Evolutionary conservation across 2,888 invertebrate species (phyloP), one percentile per base, ranked within the genome.

Genomic region (Leucophenga montana): DNA sequence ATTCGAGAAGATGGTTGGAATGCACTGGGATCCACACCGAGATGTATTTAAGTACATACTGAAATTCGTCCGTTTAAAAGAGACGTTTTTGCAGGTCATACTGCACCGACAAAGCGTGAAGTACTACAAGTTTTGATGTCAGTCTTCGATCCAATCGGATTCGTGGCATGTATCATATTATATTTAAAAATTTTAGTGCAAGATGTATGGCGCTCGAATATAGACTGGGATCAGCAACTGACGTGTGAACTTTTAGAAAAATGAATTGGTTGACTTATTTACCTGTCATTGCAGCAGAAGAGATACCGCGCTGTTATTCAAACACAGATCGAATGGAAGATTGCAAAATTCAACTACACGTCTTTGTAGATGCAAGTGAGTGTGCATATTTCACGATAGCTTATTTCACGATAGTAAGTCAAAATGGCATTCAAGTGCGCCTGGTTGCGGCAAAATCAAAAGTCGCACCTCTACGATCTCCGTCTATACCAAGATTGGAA

Each of bases 341-440:
- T 13, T 50, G 50, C 14, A n/a, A 22, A 0, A 33, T 71, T 5
- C 66, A 72, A 18, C 64, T 73, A 4, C 73, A 75, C 20, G n/a
- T 69, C 1, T 73, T 75, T 48, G 69, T 68, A 0, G 74, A 73
- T 50, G 77, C 77, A 5, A 74, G 75, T 50, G 74, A 72, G 44
- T 18, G 66, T 16, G 78, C 76, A n/a, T 75, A 67, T 57, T 72
- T 75, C 9, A 69, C 71, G 16, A 73, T 73, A 18, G 72, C 71
- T 3, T 78, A 75, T 61, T 44, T 73, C 9, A 71, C 72, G 59
- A 69, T 68, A 66, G 31, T 53, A 46, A 20, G 69, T 3, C 50
- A 67, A 16, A 56, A 66, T 48, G 31, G 46, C 9, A 44, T 73
- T 20, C 46, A 65, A 54, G 62, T 56, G 46, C 39, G 54, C 44